phyloP scores from a whole-genome alignment of 1,140 invertebrate genomes.

The Drosophila ercepeae region DNA sequence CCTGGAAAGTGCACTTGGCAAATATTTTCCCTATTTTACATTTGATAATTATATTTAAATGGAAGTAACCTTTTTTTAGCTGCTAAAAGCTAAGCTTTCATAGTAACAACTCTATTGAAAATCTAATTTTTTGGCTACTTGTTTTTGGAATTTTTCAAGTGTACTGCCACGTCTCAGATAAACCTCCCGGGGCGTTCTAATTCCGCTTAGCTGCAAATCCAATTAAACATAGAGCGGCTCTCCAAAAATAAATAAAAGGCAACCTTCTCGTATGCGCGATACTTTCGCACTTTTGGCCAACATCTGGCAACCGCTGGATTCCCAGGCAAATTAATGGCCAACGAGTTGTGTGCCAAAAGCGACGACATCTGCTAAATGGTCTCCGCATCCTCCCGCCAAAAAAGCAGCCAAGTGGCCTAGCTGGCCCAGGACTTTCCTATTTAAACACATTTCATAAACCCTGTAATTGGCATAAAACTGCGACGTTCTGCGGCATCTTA shows the following conservation, averaged over 20 bases:
- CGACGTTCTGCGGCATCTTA: slow-evolving; percentile 1
- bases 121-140: too few relatives aligned
- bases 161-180: background rate
- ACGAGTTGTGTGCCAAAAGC: slow-evolving; percentile 32
- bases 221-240: slow-evolving; percentile 53
- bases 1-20: slow-evolving; percentile 21
- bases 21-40: background rate
- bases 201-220: slow-evolving; percentile 59
- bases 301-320: slow-evolving; percentile 37
- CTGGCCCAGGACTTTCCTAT: slow-evolving; percentile 19
- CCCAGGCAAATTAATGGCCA: slow-evolving; percentile 36
- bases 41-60: too few relatives aligned
- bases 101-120: too few relatives aligned
- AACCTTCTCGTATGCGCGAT: slow-evolving; percentile 50
- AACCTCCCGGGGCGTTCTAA: slow-evolving; percentile 19
- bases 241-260: slow-evolving; percentile 35
- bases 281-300: slow-evolving; percentile 35
- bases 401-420: background rate
- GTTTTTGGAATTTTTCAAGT: slow-evolving; percentile 5
- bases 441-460: slow-evolving; percentile 6
- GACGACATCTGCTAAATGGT: slow-evolving; percentile 28
- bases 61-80: too few relatives aligned
- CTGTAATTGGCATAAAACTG: slow-evolving; percentile 1
- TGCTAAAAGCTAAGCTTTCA: too few relatives aligned
- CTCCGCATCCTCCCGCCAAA: background rate